A percentile compares a stretch with the other conserved stretches of the same genome.
phyloP scores from a whole-genome alignment of 1,140 invertebrate genomes.

The Philopotamus ludificatus region DNA sequence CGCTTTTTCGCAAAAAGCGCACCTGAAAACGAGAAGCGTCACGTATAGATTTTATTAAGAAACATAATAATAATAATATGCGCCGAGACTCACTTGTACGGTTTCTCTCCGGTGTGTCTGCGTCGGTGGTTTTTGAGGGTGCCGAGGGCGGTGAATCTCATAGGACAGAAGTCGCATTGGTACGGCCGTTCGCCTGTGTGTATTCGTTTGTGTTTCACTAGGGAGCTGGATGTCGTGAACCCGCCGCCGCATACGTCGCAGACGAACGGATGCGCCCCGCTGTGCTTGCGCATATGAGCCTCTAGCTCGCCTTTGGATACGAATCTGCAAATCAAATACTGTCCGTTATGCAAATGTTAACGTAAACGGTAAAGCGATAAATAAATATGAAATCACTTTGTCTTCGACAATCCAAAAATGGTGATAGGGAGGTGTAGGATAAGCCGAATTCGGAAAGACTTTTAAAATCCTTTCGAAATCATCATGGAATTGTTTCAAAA shows the following conservation, averaged over 20 bases:
- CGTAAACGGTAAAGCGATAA: too few species aligned
- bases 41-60: too few species aligned
- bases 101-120: conserved; percentile 74
- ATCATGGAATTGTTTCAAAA: too few species aligned
- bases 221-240: conserved; percentile 73
- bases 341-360: too few species aligned
- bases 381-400: too few species aligned
- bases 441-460: too few species aligned
- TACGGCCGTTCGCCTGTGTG: conserved; percentile 81
- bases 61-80: neutral
- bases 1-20: conserved; percentile 55
- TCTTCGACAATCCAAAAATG: too few species aligned
- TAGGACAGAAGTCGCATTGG: conserved; percentile 79
- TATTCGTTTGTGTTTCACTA: conserved; percentile 67
- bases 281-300: conserved; percentile 63
- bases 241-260: conserved; percentile 72
- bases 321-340: conserved; percentile 46
- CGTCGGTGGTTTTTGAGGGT: conserved; percentile 66
- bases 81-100: conserved; percentile 48
- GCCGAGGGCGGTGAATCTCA: conserved; percentile 70
- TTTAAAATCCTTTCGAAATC: too few species aligned
- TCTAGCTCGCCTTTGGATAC: conserved; percentile 58
- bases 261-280: conserved; percentile 66
- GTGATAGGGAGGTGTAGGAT: too few species aligned
- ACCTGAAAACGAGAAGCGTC: conserved; percentile 45